phyloP scores from a whole-genome alignment of 92 coral and sea anemone genomes.

The Siderastrea siderea region DNA sequence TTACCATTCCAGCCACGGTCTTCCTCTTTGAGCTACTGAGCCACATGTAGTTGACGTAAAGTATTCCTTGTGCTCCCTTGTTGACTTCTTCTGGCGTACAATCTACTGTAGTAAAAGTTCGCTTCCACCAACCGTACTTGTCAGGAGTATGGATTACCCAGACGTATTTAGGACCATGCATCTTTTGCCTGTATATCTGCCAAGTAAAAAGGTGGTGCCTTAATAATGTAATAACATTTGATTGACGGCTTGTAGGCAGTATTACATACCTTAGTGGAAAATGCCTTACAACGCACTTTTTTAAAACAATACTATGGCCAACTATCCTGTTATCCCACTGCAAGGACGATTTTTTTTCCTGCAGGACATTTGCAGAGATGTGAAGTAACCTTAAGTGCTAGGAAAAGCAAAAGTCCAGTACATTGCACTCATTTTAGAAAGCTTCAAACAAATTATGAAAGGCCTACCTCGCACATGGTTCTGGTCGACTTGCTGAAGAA shows the following conservation, averaged over 20 bases:
- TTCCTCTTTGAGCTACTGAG: conserved; percentile 47
- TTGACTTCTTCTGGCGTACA: conserved; percentile 70
- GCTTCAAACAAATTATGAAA: not conserved
- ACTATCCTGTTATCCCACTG: too few species aligned
- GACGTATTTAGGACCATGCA: conserved; percentile 75
- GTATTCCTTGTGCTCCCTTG: conserved; percentile 64
- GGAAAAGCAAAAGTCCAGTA: not conserved
- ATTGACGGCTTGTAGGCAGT: too few species aligned
- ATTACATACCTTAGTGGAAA: too few species aligned
- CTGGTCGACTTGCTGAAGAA: conserved; percentile 69
- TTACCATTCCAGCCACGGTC: conserved; percentile 75
- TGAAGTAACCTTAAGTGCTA: not conserved
- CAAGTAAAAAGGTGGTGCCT: not conserved
- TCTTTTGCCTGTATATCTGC: conserved; percentile 68
- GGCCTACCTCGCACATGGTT: conserved; percentile 74
- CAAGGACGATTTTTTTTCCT: too few species aligned
- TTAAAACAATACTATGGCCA: too few species aligned
- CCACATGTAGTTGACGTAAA: conserved; percentile 58
- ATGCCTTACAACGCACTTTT: too few species aligned
- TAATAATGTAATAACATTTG: not conserved
- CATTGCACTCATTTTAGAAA: too few species aligned
- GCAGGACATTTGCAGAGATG: too few species aligned
- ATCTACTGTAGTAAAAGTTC: conserved; percentile 29
- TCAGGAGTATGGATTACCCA: conserved; percentile 89
- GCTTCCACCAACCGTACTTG: conserved; percentile 79